Evolutionary conservation across 2,113 vertebrate species (phyloP).

Genomic region (Passer domesticus): DNA sequence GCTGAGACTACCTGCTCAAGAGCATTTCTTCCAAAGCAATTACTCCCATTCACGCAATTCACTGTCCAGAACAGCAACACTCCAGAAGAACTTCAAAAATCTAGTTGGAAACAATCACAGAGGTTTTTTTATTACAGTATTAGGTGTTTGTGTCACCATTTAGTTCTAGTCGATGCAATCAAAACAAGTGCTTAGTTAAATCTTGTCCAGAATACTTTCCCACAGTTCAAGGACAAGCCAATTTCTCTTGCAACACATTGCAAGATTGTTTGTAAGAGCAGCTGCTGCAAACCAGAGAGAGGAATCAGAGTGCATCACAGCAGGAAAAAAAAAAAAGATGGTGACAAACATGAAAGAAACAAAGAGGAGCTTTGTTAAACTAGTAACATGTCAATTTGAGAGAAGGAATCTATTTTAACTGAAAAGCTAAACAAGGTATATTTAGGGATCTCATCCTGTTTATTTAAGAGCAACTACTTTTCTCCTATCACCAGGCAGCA

Average conservation of each 20-base stretch:
- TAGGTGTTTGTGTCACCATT: neutral
- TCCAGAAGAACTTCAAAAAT: neutral
- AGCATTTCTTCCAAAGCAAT: neutral
- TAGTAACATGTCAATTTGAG: neutral
- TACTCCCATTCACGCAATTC: neutral
- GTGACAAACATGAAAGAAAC: conserved; percentile 13
- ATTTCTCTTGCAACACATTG: neutral
- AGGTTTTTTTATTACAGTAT: neutral
- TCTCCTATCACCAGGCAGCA: neutral
- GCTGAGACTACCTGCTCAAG: neutral
- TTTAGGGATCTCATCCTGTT: neutral
- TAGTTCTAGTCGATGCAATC: neutral
- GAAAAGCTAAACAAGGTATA: neutral
- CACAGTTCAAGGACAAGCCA: conserved; percentile 7
- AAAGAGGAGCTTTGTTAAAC: neutral
- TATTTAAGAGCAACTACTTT: neutral
- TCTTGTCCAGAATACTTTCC: neutral
- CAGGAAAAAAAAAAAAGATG: neutral
- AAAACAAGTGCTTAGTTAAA: neutral
- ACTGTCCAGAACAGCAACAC: neutral
- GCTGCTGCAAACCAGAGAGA: neutral
- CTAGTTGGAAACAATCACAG: neutral
- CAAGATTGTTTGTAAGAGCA: neutral
- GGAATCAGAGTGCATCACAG: neutral
- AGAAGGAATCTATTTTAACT: conserved; percentile 21